Evolutionary conservation across 2,113 vertebrate genomes (phyloP).

Genomic region (Psilopsiagon aurifrons): DNA sequence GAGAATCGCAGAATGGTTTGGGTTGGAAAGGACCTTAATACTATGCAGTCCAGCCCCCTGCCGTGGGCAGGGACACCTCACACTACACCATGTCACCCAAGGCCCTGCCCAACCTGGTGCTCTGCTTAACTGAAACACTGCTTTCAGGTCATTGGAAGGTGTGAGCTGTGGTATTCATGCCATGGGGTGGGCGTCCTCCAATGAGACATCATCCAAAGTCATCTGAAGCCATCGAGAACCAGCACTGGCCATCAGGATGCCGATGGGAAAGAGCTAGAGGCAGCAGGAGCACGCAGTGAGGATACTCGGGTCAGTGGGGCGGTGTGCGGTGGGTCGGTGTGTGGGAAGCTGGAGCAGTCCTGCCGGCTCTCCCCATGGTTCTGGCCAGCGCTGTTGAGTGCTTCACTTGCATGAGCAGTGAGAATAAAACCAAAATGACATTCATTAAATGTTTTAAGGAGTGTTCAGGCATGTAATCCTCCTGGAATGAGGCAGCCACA

Average conservation of each 20-base stretch:
- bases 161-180: not conserved
- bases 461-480: constrained; percentile 75
- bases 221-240: not conserved
- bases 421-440: constrained; percentile 72
- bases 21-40: not conserved
- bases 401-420: constrained; percentile 57
- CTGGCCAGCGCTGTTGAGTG: constrained; percentile 34
- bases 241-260: not conserved
- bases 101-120: not conserved
- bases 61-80: not conserved
- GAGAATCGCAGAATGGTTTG: not conserved
- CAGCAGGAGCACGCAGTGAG: not conserved
- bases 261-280: not conserved
- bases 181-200: not conserved
- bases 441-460: constrained; percentile 73
- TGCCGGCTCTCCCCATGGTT: constrained; percentile 48
- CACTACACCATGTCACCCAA: not conserved
- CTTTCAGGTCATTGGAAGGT: not conserved
- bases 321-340: not conserved
- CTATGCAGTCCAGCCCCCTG: not conserved
- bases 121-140: not conserved
- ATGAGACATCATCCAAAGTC: fast-evolving
- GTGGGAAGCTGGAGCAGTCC: constrained; percentile 57
- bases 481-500: constrained; percentile 73
- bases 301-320: not conserved